These are phyloP conservation scores for Bombyx mori DNA, from an alignment of 1,140 invertebrate genomes.

Conservation along the genomic window ASM3026992v2 NC_085126.1:4574001-4574500, in stretches of 20 bases:
- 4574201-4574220: constrained; percentile 2
- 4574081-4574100: constrained; percentile 64
- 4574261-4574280: background rate
- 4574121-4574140: constrained; percentile 35
- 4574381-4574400: no score
- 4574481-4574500: no score
- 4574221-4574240: background rate
- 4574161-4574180: constrained; percentile 46
- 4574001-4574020: constrained; percentile 62
- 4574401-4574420: no score
- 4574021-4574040: constrained; percentile 57
- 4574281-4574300: no score
- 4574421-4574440: no score
- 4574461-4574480: no score
- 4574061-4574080: constrained; percentile 66
- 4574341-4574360: no score
- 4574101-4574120: constrained; percentile 29
- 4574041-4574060: constrained; percentile 63
- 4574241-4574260: background rate
- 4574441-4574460: no score
- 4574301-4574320: no score
- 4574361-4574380: no score
- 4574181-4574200: constrained; percentile 23
- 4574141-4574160: constrained; percentile 30
- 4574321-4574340: no score